Evolutionary conservation across 2,888 invertebrate species (phyloP).

Genomic region (Stegana nigrithorax): DNA sequence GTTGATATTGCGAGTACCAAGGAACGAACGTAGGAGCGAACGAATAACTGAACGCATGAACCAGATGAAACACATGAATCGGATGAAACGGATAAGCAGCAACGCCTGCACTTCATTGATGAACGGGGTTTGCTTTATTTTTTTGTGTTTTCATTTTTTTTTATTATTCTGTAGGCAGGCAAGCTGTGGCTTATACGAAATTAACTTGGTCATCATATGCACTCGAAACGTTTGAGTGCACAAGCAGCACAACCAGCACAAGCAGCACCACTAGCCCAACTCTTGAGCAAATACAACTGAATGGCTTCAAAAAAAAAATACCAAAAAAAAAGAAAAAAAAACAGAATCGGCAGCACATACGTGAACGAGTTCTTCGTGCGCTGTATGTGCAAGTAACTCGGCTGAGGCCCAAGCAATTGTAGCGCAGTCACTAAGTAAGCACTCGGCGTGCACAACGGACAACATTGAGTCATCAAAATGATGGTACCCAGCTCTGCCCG

Average conservation of each 20-base stretch:
- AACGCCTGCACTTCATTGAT: conserved; percentile 8
- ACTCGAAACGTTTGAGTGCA: conserved; percentile 38
- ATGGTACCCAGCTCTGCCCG: conserved; percentile 16
- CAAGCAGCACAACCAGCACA: background rate
- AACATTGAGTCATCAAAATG: conserved; percentile 58
- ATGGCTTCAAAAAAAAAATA: conserved; percentile 33
- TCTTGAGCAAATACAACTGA: conserved; percentile 14
- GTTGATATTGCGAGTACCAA: no score
- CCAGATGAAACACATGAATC: no score
- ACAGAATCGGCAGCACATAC: conserved; percentile 43
- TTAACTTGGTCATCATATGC: conserved; percentile 58
- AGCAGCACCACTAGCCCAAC: background rate
- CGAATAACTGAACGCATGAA: no score
- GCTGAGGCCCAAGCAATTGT: conserved; percentile 40
- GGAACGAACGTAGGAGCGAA: no score
- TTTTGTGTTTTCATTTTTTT: background rate
- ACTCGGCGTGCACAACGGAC: conserved; percentile 31
- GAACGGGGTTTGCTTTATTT: background rate
- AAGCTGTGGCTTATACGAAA: conserved; percentile 37
- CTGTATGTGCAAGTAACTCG: no score
- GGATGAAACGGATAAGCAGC: no score
- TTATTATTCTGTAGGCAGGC: background rate
- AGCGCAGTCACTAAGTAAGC: conserved; percentile 56
- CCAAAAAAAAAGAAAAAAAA: background rate
- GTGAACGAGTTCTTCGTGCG: conserved; percentile 21